Evolutionary conservation across 2,797 vertebrate genomes (phyloP).

Genomic region (Oreochromis grahami): DNA sequence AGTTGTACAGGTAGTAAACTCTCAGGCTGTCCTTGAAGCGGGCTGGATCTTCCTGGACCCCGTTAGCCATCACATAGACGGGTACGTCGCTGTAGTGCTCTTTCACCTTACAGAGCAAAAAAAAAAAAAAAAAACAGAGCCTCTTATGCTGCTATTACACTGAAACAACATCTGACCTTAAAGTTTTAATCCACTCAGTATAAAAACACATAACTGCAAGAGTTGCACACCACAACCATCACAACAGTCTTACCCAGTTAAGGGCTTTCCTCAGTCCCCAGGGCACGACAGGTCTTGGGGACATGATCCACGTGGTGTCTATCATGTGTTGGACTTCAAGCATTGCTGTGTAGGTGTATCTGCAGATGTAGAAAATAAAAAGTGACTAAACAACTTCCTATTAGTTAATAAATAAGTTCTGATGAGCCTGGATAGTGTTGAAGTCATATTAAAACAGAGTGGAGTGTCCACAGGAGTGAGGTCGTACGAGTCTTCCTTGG

Average conservation of each 20-base stretch:
- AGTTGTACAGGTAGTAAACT: conserved; percentile 89
- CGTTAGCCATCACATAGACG: conserved; percentile 88
- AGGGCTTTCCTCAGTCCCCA: conserved; percentile 93
- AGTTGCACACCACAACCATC: background rate
- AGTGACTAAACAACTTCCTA: background rate
- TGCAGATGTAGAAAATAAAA: conserved; percentile 19
- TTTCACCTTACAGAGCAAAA: conserved; percentile 49
- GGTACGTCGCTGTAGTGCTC: conserved; percentile 82
- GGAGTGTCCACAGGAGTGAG: background rate
- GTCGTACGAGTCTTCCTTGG: conserved; percentile 81
- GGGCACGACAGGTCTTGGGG: conserved; percentile 86
- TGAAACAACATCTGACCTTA: background rate
- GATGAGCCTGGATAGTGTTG: background rate
- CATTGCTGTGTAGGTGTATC: conserved; percentile 80
- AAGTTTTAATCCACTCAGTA: background rate
- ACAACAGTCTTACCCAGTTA: conserved; percentile 81
- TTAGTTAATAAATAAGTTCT: background rate
- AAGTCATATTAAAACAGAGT: background rate
- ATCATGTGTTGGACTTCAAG: conserved; percentile 88
- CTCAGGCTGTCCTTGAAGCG: conserved; percentile 84
- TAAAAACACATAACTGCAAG: background rate
- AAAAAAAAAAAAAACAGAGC: too few relatives aligned
- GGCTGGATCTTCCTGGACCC: conserved; percentile 84
- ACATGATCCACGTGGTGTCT: conserved; percentile 93
- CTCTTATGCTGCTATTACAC: background rate